Conservation (phyloP, 2,888 invertebrate genomes). For the Cheilosia pagana region DNA sequence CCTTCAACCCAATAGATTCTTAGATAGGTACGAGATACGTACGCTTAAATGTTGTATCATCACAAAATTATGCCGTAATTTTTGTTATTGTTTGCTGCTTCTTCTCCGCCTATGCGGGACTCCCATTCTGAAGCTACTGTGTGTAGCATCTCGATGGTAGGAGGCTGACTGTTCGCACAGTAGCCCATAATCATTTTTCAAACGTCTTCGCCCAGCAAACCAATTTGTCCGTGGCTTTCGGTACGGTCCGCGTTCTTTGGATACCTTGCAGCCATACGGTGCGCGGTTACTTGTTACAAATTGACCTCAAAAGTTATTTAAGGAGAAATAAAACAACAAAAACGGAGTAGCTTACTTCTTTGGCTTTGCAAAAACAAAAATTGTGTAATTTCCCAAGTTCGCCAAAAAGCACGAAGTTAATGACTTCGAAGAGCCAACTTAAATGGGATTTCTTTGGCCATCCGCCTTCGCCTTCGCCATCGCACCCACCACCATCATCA, state of each 20-base stretch:
- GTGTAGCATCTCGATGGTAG: conserved; percentile 49
- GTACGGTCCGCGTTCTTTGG: conserved; percentile 56
- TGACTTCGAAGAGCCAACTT: conserved; percentile 59
- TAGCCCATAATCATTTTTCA: conserved; percentile 74
- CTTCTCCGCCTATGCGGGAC: conserved; percentile 36
- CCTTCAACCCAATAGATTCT: conserved; percentile 74
- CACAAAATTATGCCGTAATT: conserved; percentile 45
- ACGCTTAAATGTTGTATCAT: conserved; percentile 74
- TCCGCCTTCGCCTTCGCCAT: conserved; percentile 55
- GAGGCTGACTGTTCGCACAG: conserved; percentile 67
- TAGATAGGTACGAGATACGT: conserved; percentile 72
- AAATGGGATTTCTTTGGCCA: conserved; percentile 64
- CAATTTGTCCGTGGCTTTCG: conserved; percentile 73
- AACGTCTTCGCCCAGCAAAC: conserved; percentile 72
- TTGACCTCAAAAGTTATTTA: conserved; percentile 75
- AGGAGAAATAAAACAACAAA: conserved; percentile 61
- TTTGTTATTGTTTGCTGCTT: conserved; percentile 55
- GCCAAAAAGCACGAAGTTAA: conserved; percentile 73
- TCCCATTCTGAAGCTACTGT: conserved; percentile 30
- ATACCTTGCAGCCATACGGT: conserved; percentile 55
- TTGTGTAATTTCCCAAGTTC: conserved; percentile 73
- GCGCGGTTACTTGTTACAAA: conserved; percentile 71
- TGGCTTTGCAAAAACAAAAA: conserved; percentile 24
- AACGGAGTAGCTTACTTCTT: conserved; percentile 40
- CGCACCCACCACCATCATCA: neutral